phyloP scores from a whole-genome alignment of 2,888 invertebrate genomes.

The Diarsia brunnea region DNA sequence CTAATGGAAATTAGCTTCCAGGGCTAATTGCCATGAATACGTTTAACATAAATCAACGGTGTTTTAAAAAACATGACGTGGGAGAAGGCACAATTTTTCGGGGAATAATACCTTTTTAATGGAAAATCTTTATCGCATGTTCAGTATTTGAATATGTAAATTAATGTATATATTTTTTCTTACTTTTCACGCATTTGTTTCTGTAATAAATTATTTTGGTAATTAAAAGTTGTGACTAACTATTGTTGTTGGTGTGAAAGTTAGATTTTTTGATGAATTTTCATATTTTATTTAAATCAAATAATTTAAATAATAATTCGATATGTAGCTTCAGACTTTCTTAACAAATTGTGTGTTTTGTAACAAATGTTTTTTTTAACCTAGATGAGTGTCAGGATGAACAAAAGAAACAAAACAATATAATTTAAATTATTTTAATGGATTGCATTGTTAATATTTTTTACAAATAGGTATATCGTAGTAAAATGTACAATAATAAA shows the following conservation, averaged over 20 bases:
- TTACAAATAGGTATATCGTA: slow-evolving; percentile 58
- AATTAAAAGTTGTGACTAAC: slow-evolving; percentile 40
- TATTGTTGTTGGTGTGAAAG: slow-evolving; percentile 29
- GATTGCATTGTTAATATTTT: slow-evolving; percentile 65
- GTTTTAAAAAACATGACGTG: slow-evolving; percentile 79
- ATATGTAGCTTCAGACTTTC: not conserved
- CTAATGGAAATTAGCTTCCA: slow-evolving; percentile 80
- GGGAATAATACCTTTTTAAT: slow-evolving; percentile 66
- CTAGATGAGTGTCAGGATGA: not conserved
- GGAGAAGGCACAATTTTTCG: slow-evolving; percentile 62
- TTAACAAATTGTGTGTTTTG: not conserved
- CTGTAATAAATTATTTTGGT: slow-evolving; percentile 41
- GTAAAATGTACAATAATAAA: slow-evolving; percentile 63
- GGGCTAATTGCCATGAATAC: slow-evolving; percentile 81
- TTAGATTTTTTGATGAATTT: not conserved
- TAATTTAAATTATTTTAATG: slow-evolving; percentile 57
- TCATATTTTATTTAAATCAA: not conserved
- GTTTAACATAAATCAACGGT: slow-evolving; percentile 79
- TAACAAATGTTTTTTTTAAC: not conserved
- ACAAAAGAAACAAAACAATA: slow-evolving; percentile 30
- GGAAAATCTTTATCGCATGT: slow-evolving; percentile 63
- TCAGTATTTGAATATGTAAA: slow-evolving; percentile 64
- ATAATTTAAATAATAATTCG: not conserved
- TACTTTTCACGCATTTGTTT: slow-evolving; percentile 40
- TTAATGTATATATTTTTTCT: slow-evolving; percentile 56